Conservation (phyloP, 2,888 invertebrate species). For the Gymnosoma rotundatum region DNA sequence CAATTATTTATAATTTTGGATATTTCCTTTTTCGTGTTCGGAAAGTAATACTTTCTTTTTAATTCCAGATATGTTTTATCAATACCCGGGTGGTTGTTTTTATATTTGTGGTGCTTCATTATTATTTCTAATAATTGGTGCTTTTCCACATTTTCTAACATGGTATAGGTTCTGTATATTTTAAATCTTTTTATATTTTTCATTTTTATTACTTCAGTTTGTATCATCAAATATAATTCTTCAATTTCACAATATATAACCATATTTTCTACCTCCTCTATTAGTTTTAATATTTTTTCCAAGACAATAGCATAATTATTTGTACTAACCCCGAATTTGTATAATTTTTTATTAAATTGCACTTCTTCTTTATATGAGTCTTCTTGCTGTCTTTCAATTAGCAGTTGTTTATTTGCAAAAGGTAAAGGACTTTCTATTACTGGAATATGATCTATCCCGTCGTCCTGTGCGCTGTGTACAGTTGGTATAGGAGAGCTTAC, state of each 20-base stretch:
- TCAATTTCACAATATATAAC: not conserved
- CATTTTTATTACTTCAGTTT: not conserved
- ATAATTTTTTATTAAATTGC: no score
- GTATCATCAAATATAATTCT: not conserved
- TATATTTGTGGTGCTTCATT: not conserved
- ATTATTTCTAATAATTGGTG: not conserved
- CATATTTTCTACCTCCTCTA: not conserved
- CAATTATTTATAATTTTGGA: not conserved
- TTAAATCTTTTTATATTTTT: not conserved
- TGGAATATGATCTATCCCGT: not conserved
- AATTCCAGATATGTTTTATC: no score
- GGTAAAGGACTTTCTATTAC: not conserved
- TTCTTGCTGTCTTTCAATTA: no score
- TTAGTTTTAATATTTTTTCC: not conserved
- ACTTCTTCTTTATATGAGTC: not conserved
- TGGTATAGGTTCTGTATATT: not conserved
- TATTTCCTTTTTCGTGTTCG: conserved; percentile 1
- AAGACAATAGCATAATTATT: no score
- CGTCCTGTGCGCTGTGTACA: conserved; percentile 3
- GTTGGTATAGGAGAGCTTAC: not conserved
- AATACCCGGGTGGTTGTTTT: no score
- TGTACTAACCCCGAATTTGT: no score
- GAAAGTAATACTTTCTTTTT: not conserved
- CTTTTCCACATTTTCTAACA: not conserved
- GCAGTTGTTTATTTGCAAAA: not conserved